These are phyloP conservation scores for Acanthornis magna DNA, from an alignment of 2,797 vertebrate species.

Conservation along the genomic window DNA sequence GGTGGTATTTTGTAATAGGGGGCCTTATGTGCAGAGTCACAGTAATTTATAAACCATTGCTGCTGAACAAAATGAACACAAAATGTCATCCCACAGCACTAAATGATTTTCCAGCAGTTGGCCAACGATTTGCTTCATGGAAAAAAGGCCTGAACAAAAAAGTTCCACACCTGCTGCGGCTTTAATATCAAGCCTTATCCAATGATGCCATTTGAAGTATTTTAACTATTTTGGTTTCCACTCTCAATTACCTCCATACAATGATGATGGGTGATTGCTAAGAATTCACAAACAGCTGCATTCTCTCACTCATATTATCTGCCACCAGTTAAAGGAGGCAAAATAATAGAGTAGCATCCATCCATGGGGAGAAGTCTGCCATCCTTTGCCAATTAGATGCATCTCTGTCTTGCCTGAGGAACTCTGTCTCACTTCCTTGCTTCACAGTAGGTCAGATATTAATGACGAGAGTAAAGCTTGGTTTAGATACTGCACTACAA, in stretches of 20 bases:
- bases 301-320: background rate
- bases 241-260: background rate
- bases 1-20: background rate
- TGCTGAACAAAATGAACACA: background rate
- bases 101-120: slow-evolving; percentile 6
- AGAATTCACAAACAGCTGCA: background rate
- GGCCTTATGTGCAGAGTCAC: background rate
- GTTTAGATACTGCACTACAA: background rate
- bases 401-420: background rate
- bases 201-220: background rate
- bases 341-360: background rate
- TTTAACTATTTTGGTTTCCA: background rate
- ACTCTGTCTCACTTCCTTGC: background rate
- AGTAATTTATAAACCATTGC: slow-evolving; percentile 12
- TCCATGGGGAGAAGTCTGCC: background rate
- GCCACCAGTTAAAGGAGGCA: background rate
- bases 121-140: background rate
- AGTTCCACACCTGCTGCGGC: background rate
- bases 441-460: background rate
- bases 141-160: background rate
- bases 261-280: background rate
- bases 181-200: background rate
- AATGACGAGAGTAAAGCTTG: background rate
- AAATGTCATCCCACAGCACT: background rate
- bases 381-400: background rate